Base-by-base conservation (phyloP, 2,888 invertebrate genomes). In the Vannuccia rotundouncinata region DNA sequence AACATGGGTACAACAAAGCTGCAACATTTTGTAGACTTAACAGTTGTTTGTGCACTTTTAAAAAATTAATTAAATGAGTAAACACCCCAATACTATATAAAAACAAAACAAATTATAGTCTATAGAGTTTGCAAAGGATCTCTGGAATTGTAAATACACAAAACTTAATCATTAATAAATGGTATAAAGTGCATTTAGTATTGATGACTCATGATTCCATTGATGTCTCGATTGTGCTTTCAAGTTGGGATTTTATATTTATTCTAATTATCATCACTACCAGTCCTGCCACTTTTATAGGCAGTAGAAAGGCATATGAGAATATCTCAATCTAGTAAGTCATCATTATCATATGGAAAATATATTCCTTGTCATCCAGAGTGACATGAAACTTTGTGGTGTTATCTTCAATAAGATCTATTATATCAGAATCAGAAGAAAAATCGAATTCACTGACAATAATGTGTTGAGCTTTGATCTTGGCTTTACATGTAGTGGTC, bases 41-140 rank as follows among this genome's bases (percentile, higher is more conserved):
- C 22, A 27, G 66, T 66, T 5, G 66, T 66, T 2, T 27, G 22
- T 17, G 10, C 66, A 66, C 66, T 66, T 66, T 66, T 66, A 17
- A 66, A 66, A 66, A 66, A 13, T 66, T 66, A 66, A 66, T 66
- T 66, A 66, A 66, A 66, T 27, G 25, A 22, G 22, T 66, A 66
- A 66, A 66, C 25, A 66, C 66, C 66, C 66, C 66, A 66, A 66
- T 66, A 66, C 66, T 66, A 66, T 66, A 66, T 66, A 66, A 2
- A 22, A 22, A n/a, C 10, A 66, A 66, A 5, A 22, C n/a, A n/a
- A n/a, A n/a, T n/a, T n/a, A n/a, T n/a, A n/a, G n/a, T n/a, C n/a
- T n/a, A n/a, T n/a, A n/a, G n/a, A n/a, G n/a, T n/a, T n/a, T n/a
- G n/a, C n/a, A n/a, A n/a, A n/a, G n/a, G n/a, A n/a, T n/a, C n/a